Evolutionary conservation across 2,797 vertebrate genomes (phyloP).

Genomic region (Catharus ustulatus): DNA sequence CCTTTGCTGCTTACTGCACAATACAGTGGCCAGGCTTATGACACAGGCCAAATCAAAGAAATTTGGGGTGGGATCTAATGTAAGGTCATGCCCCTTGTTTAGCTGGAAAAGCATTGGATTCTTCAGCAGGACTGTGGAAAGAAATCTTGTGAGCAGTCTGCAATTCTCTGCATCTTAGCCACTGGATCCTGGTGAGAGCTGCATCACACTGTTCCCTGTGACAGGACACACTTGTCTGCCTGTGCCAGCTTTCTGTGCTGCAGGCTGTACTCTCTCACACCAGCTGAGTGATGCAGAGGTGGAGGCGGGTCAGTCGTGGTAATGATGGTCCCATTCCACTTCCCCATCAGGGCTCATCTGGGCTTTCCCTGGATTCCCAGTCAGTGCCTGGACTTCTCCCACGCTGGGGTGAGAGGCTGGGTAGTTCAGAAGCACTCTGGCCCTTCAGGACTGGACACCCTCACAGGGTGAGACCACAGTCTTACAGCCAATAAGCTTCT

Average conservation of each 20-base stretch:
- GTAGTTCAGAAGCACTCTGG: neutral
- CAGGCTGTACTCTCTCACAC: neutral
- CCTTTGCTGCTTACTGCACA: neutral
- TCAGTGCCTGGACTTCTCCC: neutral
- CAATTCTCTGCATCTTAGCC: neutral
- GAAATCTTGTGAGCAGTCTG: neutral
- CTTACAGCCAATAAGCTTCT: neutral
- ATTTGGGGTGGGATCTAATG: slow-evolving; percentile 6
- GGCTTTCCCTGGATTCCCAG: neutral
- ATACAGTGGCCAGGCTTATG: neutral
- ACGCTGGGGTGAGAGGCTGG: neutral
- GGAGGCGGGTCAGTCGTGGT: neutral
- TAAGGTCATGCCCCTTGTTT: neutral
- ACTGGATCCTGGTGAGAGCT: neutral
- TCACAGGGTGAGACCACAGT: neutral
- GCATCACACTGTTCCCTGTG: fast-evolving
- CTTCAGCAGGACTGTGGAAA: neutral
- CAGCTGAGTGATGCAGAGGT: neutral
- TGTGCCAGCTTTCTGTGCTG: neutral
- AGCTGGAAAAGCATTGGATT: neutral
- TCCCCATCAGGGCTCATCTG: neutral
- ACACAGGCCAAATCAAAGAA: slow-evolving; percentile 13
- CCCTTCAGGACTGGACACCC: neutral
- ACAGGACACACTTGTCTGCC: neutral
- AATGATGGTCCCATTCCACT: neutral